These are phyloP conservation scores for Hycleus phaleratus DNA, from an alignment of 1,140 invertebrate species.

Conservation along the genomic window DNA sequence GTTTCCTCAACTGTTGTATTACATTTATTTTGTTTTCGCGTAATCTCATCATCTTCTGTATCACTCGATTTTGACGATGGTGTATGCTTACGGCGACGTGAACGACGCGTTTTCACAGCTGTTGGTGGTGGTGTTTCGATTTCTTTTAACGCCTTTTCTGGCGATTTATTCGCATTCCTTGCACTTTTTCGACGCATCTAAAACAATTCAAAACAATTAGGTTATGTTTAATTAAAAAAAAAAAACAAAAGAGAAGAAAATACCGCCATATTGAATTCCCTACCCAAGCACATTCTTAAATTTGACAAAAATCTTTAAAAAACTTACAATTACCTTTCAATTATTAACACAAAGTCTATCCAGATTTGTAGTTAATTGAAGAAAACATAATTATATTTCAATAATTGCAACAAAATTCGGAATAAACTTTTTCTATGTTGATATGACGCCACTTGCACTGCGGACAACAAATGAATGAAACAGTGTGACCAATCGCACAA, in stretches of 20 bases:
- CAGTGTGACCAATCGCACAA: too few relatives aligned
- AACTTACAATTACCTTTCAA: too few relatives aligned
- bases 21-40: neutral
- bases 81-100: constrained; percentile 18
- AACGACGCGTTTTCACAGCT: constrained; percentile 7
- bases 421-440: constrained; percentile 2
- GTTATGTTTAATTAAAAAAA: neutral
- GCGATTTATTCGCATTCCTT: constrained; percentile 4
- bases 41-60: constrained; percentile 18
- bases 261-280: neutral
- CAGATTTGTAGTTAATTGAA: too few relatives aligned
- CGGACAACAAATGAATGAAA: too few relatives aligned
- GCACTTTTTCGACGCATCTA: constrained; percentile 25
- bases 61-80: constrained; percentile 18
- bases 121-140: constrained; percentile 13
- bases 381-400: neutral
- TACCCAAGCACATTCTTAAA: neutral
- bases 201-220: constrained; percentile 6
- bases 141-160: constrained; percentile 17
- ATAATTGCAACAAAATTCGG: neutral
- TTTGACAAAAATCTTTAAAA: too few relatives aligned
- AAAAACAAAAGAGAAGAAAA: neutral
- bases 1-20: constrained; percentile 1
- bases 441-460: too few relatives aligned
- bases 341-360: too few relatives aligned